Evolutionary conservation across 2,113 vertebrate genomes (phyloP).

Genomic region (Pantherophis guttatus): DNA sequence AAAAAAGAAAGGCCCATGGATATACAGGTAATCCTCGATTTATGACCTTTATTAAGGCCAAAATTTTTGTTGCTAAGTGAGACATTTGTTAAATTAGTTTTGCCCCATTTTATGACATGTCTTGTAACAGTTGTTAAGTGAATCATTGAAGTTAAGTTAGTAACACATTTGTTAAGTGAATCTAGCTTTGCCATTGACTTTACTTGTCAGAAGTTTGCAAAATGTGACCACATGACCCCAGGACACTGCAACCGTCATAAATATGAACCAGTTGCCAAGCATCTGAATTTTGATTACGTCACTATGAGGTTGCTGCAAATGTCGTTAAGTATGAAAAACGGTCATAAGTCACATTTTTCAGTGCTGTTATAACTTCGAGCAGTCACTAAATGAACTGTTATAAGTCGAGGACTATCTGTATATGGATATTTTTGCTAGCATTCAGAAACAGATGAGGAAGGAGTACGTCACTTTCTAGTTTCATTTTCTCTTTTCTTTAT

Average conservation of each 20-base stretch:
- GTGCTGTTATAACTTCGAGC: no score
- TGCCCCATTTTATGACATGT: neutral
- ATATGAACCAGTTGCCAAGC: neutral
- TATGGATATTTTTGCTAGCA: no score
- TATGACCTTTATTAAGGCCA: neutral
- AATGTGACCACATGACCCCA: no score
- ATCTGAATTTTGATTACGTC: neutral
- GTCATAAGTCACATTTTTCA: no score
- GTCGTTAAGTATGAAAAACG: neutral
- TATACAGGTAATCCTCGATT: neutral
- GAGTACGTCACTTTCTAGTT: neutral
- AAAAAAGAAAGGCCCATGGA: neutral
- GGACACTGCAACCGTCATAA: no score
- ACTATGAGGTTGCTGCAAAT: neutral
- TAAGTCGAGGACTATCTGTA: no score
- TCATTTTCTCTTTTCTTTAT: neutral
- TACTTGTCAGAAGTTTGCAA: no score
- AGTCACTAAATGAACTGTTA: no score
- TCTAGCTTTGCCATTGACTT: no score
- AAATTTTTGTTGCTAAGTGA: neutral
- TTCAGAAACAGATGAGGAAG: neutral
- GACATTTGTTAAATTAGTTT: neutral
- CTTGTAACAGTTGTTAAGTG: neutral
- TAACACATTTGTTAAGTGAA: no score
- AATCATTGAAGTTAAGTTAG: neutral